phyloP scores from a whole-genome alignment of 1,140 invertebrate genomes.

The Eriocheir sinensis region DNA sequence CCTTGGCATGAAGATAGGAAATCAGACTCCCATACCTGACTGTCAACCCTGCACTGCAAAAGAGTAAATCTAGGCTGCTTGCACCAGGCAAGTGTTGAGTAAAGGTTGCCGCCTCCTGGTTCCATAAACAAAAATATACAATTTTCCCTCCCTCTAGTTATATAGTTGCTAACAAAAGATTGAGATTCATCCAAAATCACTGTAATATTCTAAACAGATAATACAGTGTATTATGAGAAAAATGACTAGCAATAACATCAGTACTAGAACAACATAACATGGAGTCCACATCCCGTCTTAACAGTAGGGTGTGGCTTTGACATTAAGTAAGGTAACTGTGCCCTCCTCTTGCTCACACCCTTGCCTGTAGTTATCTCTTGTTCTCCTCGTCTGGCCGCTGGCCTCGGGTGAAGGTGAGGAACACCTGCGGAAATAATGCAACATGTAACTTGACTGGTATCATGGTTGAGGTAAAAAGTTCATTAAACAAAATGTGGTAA shows the following conservation, averaged over 20 bases:
- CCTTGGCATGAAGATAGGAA: no score
- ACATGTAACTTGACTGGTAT: background rate
- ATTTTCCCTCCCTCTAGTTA: background rate
- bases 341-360: background rate
- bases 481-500: no score
- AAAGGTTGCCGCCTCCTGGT: no score
- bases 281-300: background rate
- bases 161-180: background rate
- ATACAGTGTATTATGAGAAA: background rate
- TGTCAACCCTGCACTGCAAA: no score
- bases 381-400: slow-evolving; percentile 80
- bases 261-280: slow-evolving; percentile 4
- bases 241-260: slow-evolving; percentile 17
- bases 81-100: no score
- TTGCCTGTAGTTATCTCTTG: slow-evolving; percentile 31
- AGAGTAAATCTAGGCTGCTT: no score
- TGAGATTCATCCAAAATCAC: background rate
- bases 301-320: background rate
- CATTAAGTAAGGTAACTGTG: slow-evolving; percentile 26
- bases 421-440: slow-evolving; percentile 81
- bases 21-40: no score
- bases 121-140: no score
- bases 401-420: slow-evolving; percentile 83
- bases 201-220: background rate
- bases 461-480: background rate